Percentiles rank a stretch among this genome's conserved stretches.
Conservation (phyloP, 2,888 invertebrate genomes). For the Acholoe squamosa region DNA sequence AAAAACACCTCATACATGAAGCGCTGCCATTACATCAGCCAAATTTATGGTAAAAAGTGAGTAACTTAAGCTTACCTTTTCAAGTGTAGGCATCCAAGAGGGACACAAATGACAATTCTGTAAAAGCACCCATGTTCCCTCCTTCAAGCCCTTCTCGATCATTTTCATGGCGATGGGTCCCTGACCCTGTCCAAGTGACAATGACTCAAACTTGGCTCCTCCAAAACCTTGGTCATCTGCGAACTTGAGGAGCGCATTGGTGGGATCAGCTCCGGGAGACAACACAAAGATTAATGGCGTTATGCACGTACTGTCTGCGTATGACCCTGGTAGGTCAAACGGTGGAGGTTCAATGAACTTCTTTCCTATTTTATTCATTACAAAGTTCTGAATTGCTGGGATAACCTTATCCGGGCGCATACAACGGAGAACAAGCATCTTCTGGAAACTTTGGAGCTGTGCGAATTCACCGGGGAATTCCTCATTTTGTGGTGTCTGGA, state of each 20-base stretch:
- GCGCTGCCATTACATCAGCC: too few species aligned
- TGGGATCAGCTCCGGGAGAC: conserved; percentile 84
- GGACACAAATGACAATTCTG: conserved; percentile 84
- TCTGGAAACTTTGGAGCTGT: conserved; percentile 82
- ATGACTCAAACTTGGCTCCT: conserved; percentile 83
- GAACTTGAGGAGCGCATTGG: conserved; percentile 83
- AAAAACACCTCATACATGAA: too few species aligned
- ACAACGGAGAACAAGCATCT: conserved; percentile 83
- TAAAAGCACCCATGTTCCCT: conserved; percentile 84
- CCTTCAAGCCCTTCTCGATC: conserved; percentile 83
- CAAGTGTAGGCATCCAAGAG: conserved; percentile 84
- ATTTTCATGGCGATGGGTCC: conserved; percentile 84
- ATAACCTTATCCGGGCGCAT: conserved; percentile 84
- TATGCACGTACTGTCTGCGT: conserved; percentile 82
- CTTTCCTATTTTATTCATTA: conserved; percentile 82
- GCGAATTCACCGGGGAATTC: conserved; percentile 82
- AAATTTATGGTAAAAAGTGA: too few species aligned
- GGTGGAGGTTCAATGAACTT: conserved; percentile 84
- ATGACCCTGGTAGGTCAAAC: conserved; percentile 84
- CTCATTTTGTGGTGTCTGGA: conserved; percentile 79
- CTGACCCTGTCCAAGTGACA: conserved; percentile 84
- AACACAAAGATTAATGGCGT: conserved; percentile 84
- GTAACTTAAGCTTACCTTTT: conserved; percentile 78
- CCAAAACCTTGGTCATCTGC: conserved; percentile 84
- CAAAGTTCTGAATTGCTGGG: conserved; percentile 83